Conservation (phyloP, 2,888 invertebrate genomes). For the Caenorhabditis zanzibari region DNA sequence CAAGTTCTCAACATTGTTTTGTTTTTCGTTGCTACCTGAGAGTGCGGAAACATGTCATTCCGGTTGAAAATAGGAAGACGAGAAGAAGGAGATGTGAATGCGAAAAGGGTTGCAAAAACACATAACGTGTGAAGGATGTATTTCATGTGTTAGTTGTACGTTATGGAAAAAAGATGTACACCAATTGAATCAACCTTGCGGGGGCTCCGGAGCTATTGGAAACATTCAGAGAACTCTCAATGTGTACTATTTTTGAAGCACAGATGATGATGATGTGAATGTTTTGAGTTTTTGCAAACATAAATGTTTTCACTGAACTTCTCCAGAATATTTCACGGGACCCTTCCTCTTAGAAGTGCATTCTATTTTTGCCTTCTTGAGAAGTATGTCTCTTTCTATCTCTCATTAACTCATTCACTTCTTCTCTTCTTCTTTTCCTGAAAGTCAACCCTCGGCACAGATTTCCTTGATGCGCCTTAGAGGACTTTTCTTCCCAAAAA, state of each 20-base stretch:
- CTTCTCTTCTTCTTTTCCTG: constrained; percentile 16
- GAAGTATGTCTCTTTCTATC: constrained; percentile 4
- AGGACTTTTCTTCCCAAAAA: constrained; percentile 19
- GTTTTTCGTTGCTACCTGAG: constrained; percentile 35
- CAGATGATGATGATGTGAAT: constrained; percentile 14
- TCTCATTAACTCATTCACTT: constrained; percentile 56
- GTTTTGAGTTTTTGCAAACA: constrained; percentile 4
- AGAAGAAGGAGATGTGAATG: not conserved
- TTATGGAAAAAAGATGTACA: constrained; percentile 52
- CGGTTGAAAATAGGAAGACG: constrained; percentile 22
- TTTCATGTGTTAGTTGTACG: constrained; percentile 38
- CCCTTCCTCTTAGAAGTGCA: constrained; percentile 9
- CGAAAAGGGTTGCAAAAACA: constrained; percentile 37
- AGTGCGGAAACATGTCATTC: constrained; percentile 59
- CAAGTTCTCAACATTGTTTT: constrained; percentile 4
- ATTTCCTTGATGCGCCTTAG: constrained; percentile 33
- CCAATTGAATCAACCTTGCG: constrained; percentile 55
- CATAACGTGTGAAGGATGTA: constrained; percentile 38
- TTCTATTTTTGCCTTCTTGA: constrained; percentile 9
- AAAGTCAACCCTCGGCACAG: constrained; percentile 26
- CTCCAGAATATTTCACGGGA: constrained; percentile 4
- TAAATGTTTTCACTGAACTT: constrained; percentile 11
- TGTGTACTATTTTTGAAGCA: constrained; percentile 11
- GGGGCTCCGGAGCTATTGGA: constrained; percentile 33
- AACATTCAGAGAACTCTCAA: not conserved